These are phyloP conservation scores for Sinocyclocheilus maitianheensis DNA, from an alignment of 2,113 vertebrate genomes.

Conservation along the genomic window DNA sequence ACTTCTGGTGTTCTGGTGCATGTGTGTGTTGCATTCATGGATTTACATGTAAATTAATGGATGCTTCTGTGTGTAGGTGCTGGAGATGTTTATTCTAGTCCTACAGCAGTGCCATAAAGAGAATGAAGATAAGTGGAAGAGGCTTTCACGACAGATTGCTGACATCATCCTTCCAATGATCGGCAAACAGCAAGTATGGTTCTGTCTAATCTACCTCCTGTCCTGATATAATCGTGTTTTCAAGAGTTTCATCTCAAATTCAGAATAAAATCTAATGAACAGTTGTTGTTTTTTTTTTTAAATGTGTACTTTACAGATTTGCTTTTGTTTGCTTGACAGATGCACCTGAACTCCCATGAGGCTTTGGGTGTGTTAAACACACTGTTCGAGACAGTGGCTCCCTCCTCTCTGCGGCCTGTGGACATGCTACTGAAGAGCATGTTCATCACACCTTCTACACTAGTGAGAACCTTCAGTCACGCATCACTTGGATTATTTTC, in stretches of 20 bases:
- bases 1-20: too few species aligned
- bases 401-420: slow-evolving; percentile 93
- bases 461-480: slow-evolving; percentile 79
- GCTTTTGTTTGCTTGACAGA: slow-evolving; percentile 71
- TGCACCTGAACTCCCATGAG: slow-evolving; percentile 95
- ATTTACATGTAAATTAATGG: not conserved
- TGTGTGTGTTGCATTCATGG: not conserved
- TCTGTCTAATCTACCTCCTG: not conserved
- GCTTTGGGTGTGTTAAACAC: slow-evolving; percentile 94
- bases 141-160: slow-evolving; percentile 91
- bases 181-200: slow-evolving; percentile 86
- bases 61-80: slow-evolving; percentile 76
- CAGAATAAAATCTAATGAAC: not conserved
- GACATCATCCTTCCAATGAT: slow-evolving; percentile 97
- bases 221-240: not conserved
- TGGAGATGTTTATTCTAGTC: slow-evolving; percentile 98
- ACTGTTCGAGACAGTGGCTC: slow-evolving; percentile 93
- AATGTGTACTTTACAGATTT: not conserved
- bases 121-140: slow-evolving; percentile 98
- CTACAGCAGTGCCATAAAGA: slow-evolving; percentile 98
- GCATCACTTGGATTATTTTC: not conserved
- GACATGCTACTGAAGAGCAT: slow-evolving; percentile 98
- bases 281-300: not conserved
- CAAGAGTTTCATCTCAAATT: not conserved
- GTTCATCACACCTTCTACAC: slow-evolving; percentile 88